Evolutionary conservation across 2,888 invertebrate species (phyloP).

Genomic region (Cataglyphis albicans): DNA sequence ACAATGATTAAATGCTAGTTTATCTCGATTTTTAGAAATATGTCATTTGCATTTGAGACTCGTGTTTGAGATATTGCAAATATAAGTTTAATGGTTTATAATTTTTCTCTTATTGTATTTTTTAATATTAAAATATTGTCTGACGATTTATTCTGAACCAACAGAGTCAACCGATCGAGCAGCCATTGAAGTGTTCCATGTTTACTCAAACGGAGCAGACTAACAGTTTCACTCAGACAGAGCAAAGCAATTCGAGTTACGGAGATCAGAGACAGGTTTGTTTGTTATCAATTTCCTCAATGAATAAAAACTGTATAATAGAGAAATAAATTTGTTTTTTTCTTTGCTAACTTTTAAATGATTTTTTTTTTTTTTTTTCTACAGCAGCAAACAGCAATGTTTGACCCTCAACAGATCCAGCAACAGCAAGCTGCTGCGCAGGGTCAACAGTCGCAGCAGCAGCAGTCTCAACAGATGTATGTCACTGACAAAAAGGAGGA

Average conservation of each 20-base stretch:
- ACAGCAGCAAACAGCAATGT: conserved; percentile 81
- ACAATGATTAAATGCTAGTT: conserved; percentile 13
- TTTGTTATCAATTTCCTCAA: conserved; percentile 29
- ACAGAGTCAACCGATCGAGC: conserved; percentile 79
- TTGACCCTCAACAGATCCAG: conserved; percentile 87
- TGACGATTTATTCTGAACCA: conserved; percentile 70
- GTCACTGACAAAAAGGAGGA: conserved; percentile 85
- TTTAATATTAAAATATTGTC: neutral
- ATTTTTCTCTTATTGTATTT: neutral
- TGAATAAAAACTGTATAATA: neutral
- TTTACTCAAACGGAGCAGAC: conserved; percentile 84
- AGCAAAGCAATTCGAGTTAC: conserved; percentile 83
- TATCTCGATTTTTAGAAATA: neutral
- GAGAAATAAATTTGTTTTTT: neutral
- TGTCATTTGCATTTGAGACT: neutral
- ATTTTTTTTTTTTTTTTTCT: conserved; percentile 60
- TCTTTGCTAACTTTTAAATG: neutral
- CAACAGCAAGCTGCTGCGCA: conserved; percentile 89
- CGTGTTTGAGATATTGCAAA: conserved; percentile 3
- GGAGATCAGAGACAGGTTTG: conserved; percentile 82
- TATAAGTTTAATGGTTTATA: neutral
- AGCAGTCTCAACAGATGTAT: conserved; percentile 84
- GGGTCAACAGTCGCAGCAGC: conserved; percentile 87
- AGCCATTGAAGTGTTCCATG: conserved; percentile 84
- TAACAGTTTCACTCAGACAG: conserved; percentile 83